Evolutionary conservation across 2,797 vertebrate genomes (phyloP).

Genomic region (Nyctibius grandis): DNA sequence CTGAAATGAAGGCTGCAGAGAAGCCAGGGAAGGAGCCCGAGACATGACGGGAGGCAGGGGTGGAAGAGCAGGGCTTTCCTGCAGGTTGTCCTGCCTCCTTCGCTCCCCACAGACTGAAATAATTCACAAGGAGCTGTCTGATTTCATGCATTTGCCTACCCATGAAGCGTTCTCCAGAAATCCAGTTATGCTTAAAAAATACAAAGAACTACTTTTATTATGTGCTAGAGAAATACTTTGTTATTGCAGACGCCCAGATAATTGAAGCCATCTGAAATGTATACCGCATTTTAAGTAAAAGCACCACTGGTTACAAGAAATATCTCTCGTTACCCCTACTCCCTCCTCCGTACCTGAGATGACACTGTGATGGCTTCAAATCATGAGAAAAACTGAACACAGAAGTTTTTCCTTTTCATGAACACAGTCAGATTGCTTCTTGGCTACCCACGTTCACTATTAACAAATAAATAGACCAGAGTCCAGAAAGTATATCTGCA

Average conservation of each 20-base stretch:
- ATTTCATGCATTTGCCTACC: not conserved
- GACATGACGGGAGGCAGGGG: rapidly evolving
- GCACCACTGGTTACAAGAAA: not conserved
- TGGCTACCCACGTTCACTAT: not conserved
- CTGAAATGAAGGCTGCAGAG: not conserved
- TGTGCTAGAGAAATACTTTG: not conserved
- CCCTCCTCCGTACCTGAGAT: not conserved
- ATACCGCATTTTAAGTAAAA: not conserved
- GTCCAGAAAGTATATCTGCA: not conserved
- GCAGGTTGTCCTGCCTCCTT: not conserved
- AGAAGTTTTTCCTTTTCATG: not conserved
- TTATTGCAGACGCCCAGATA: not conserved
- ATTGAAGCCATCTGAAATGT: not conserved
- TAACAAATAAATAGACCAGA: not conserved
- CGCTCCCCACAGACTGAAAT: not conserved
- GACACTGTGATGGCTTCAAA: not conserved
- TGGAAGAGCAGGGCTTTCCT: not conserved
- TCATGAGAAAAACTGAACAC: not conserved
- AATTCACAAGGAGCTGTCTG: not conserved
- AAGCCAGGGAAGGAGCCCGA: not conserved
- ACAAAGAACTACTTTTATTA: not conserved
- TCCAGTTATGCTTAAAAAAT: not conserved
- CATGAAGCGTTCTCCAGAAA: not conserved
- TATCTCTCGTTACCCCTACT: not conserved
- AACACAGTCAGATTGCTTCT: not conserved